Percentiles rank a stretch among this genome's conserved stretches.
Conservation (phyloP, 2,797 vertebrate species). For the Poliocrania exsul region DNA sequence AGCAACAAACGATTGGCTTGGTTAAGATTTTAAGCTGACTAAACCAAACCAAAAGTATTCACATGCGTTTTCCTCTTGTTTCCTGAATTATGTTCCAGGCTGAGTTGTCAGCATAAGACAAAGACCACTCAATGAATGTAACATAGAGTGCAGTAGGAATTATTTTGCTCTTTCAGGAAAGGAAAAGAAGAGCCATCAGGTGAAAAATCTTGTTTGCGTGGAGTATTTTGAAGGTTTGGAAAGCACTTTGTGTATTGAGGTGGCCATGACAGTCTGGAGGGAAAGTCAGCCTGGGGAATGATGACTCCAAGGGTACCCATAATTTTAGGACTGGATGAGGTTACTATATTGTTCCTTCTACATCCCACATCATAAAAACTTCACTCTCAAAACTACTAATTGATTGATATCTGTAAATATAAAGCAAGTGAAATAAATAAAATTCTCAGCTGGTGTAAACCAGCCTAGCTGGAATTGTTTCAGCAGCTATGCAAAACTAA, state of each 20-base stretch:
- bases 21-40: not conserved
- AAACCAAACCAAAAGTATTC: not conserved
- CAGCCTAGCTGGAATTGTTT: not conserved
- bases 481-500: not conserved
- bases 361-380: not conserved
- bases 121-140: not conserved
- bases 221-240: not conserved
- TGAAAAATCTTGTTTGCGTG: not conserved
- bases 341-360: not conserved
- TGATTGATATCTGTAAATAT: not conserved
- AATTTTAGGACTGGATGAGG: rapidly evolving
- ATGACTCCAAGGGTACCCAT: not conserved
- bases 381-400: not conserved
- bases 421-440: not conserved
- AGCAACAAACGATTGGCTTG: not conserved
- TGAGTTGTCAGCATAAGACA: not conserved
- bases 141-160: not conserved
- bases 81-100: not conserved
- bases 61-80: not conserved
- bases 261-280: not conserved
- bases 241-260: not conserved
- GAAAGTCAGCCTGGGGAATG: not conserved
- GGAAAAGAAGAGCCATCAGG: not conserved
- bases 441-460: not conserved
- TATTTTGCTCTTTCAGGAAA: not conserved